These are phyloP conservation scores for Apis dorsata DNA, from an alignment of 1,140 invertebrate species.

Conservation along the genomic window DNA sequence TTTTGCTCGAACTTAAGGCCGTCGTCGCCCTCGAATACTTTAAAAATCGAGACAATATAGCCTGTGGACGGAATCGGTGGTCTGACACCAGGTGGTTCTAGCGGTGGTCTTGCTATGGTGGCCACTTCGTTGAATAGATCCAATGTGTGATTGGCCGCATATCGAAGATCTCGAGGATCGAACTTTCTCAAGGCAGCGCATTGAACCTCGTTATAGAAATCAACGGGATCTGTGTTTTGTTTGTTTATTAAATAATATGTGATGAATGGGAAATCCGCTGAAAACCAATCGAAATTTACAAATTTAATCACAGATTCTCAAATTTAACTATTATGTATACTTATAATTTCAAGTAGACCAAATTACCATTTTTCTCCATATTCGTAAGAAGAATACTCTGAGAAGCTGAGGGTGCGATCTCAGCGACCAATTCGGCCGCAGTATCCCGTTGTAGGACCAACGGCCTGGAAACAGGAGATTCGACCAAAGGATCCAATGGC, in stretches of 20 bases:
- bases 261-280: conserved; percentile 95
- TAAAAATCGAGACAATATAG: conserved; percentile 95
- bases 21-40: conserved; percentile 96
- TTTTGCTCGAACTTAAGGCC: conserved; percentile 94
- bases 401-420: conserved; percentile 86
- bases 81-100: conserved; percentile 87
- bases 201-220: conserved; percentile 91
- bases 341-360: too few species aligned
- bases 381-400: conserved; percentile 90
- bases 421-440: conserved; percentile 88
- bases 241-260: conserved; percentile 94
- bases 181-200: conserved; percentile 90
- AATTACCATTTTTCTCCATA: conserved; percentile 90
- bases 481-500: conserved; percentile 89
- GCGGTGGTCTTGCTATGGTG: conserved; percentile 91
- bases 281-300: conserved; percentile 60
- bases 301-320: background rate
- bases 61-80: conserved; percentile 89
- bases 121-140: conserved; percentile 94
- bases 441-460: conserved; percentile 88
- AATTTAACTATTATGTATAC: background rate
- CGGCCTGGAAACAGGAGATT: conserved; percentile 89
- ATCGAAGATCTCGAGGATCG: conserved; percentile 88
- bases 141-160: conserved; percentile 91
- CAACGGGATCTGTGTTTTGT: conserved; percentile 88